phyloP scores from a whole-genome alignment of 2,888 invertebrate species.

The Ophonus ardosiacus region DNA sequence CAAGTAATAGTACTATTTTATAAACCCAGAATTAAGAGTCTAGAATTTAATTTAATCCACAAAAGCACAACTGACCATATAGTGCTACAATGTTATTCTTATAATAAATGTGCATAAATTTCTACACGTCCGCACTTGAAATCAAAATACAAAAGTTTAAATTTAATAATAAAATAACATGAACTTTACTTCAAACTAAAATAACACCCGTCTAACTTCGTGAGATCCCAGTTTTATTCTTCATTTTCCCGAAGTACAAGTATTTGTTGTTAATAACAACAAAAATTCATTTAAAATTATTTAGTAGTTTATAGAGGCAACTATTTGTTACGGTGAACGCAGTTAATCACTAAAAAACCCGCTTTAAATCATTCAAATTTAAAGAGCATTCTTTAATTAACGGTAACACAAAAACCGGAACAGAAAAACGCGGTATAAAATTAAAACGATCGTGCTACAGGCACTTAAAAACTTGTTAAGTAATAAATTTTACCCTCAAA shows the following conservation, averaged over 20 bases:
- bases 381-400: conserved; percentile 19
- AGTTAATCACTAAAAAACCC: background rate
- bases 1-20: no score
- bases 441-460: conserved; percentile 11
- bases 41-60: background rate
- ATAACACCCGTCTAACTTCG: conserved; percentile 12
- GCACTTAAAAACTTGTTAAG: conserved; percentile 31
- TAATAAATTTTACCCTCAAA: conserved; percentile 19
- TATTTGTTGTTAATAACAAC: background rate
- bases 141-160: conserved; percentile 1
- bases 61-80: background rate
- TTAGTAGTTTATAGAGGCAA: background rate
- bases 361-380: conserved; percentile 1
- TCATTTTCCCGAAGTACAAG: background rate
- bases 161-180: conserved; percentile 6
- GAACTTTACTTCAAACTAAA: conserved; percentile 7
- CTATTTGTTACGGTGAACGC: background rate
- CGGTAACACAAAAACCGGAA: background rate
- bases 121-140: background rate
- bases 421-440: background rate
- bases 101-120: background rate
- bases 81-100: background rate
- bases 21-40: background rate
- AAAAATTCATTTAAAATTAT: background rate
- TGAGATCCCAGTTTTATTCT: background rate